Evolutionary conservation across 2,888 invertebrate genomes (phyloP).

Genomic region (Hedychridium roseum): DNA sequence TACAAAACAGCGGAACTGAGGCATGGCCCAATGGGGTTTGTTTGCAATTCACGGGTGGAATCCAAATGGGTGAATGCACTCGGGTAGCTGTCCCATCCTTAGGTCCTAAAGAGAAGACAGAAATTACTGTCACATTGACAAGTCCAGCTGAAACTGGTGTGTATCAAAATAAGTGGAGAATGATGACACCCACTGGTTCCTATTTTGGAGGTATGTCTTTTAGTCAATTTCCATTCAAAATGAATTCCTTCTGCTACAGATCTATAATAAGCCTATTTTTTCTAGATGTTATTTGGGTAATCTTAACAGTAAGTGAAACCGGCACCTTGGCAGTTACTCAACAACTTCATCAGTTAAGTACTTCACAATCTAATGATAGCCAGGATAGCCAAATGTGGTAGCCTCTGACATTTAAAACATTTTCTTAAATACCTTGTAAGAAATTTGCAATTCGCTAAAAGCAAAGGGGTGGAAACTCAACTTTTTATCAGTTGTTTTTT

Average conservation of each 20-base stretch:
- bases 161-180: conserved; percentile 88
- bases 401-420: conserved; percentile 37
- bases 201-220: conserved; percentile 85
- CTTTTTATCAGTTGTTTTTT: conserved; percentile 13
- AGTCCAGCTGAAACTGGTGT: conserved; percentile 80
- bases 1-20: conserved; percentile 87
- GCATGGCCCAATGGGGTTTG: conserved; percentile 88
- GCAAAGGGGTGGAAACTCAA: conserved; percentile 6
- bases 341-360: conserved; percentile 73
- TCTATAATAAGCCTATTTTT: conserved; percentile 26
- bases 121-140: conserved; percentile 80
- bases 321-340: conserved; percentile 83
- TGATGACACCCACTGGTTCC: conserved; percentile 85
- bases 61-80: conserved; percentile 68
- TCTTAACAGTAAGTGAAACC: conserved; percentile 81
- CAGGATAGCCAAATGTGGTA: conserved; percentile 61
- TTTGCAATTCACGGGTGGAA: conserved; percentile 78
- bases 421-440: conserved; percentile 17
- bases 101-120: conserved; percentile 78
- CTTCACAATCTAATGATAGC: conserved; percentile 58
- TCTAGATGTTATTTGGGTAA: conserved; percentile 82
- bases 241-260: conserved; percentile 9
- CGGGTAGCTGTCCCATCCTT: conserved; percentile 75
- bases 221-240: conserved; percentile 7
- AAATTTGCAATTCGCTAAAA: conserved; percentile 13